Evolutionary conservation across 2,797 vertebrate genomes (phyloP), one percentile per base, ranked within the genome.

Genomic region (Malurus splendens): DNA sequence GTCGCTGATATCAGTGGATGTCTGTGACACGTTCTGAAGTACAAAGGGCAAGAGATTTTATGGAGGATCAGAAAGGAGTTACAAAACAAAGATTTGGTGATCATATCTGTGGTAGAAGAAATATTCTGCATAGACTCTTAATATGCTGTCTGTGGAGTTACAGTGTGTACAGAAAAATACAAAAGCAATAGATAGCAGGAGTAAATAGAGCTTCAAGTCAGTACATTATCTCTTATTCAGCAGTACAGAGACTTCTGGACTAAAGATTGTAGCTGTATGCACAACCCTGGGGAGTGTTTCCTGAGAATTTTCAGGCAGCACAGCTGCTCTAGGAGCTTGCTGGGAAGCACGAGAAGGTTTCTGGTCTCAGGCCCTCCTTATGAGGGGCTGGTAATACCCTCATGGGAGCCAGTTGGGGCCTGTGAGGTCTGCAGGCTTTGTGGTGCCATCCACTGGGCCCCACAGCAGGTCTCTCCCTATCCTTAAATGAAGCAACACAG

Each of bases 11-110:
- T 66, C 70, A 52, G 41, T 41, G 33, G 38, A 52, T 61, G 30
- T 33, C 68, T 78, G 30, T 55, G 90, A 16, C 62, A 61, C 25
- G 59, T 62, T 78, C 41, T 79, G 67, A 83, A 92, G 36, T 42
- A 82, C 42, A 79, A 88, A 73, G 55, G 61, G 32, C 7, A 54
- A 68, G 24, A 67, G 32, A 67, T 86, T 82, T 64, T 56, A 39
- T 18, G 19, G 36, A 85, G 10, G 47, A n/a, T 86, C 36, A 78
- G 77, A 81, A 83, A 56, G 2, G 2, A 68, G 23, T 22, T 42
- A 17, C 44, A 38, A 41, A 81, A 30, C 2, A 59, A 75, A 83
- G 23, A 52, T 42, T 75, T 59, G 18, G 30, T n/a, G n/a, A 84
- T 60, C 3, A 2, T 67, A 52, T 85, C 56, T 54, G 22, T 41